phyloP scores from a whole-genome alignment of 2,888 invertebrate species.

The Acrocyrtus sp. region DNA sequence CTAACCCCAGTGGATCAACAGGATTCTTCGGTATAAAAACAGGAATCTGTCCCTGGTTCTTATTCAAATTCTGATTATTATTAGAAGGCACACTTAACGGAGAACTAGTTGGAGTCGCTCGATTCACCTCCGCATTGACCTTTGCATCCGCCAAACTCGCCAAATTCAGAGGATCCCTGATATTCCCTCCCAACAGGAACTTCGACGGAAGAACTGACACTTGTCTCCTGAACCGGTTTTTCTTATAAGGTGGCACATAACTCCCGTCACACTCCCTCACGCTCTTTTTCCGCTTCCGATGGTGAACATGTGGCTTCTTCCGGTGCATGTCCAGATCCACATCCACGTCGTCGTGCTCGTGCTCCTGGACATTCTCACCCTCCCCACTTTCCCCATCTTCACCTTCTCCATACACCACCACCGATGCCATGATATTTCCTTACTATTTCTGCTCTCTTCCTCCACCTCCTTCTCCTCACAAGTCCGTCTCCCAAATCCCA shows the following conservation, averaged over 20 bases:
- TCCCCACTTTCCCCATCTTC: slow-evolving; percentile 33
- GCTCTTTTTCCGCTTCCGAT: slow-evolving; percentile 71
- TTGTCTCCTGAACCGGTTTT: slow-evolving; percentile 69
- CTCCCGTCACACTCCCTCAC: slow-evolving; percentile 77
- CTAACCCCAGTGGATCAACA: slow-evolving; percentile 87
- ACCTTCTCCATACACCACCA: background rate
- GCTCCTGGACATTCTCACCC: slow-evolving; percentile 4
- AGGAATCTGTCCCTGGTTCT: slow-evolving; percentile 81
- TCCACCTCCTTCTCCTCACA: background rate
- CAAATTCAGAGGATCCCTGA: slow-evolving; percentile 92
- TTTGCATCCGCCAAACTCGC: slow-evolving; percentile 78
- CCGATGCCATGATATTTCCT: background rate
- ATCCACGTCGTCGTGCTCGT: background rate
- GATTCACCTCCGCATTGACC: slow-evolving; percentile 76
- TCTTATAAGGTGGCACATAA: slow-evolving; percentile 79
- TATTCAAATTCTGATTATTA: background rate
- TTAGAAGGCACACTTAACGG: slow-evolving; percentile 78
- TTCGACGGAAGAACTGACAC: slow-evolving; percentile 84
- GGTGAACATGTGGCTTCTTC: slow-evolving; percentile 24
- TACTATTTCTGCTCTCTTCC: background rate
- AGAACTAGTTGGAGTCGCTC: slow-evolving; percentile 93
- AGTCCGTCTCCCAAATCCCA: no score
- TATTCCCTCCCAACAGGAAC: slow-evolving; percentile 93
- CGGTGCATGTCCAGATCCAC: background rate
- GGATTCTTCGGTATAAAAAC: slow-evolving; percentile 94